A percentile compares a stretch with the other conserved stretches of the same genome.
These are phyloP conservation scores for Scaptomyza parva DNA, from an alignment of 2,888 invertebrate species.

Conservation along the genomic window DNA sequence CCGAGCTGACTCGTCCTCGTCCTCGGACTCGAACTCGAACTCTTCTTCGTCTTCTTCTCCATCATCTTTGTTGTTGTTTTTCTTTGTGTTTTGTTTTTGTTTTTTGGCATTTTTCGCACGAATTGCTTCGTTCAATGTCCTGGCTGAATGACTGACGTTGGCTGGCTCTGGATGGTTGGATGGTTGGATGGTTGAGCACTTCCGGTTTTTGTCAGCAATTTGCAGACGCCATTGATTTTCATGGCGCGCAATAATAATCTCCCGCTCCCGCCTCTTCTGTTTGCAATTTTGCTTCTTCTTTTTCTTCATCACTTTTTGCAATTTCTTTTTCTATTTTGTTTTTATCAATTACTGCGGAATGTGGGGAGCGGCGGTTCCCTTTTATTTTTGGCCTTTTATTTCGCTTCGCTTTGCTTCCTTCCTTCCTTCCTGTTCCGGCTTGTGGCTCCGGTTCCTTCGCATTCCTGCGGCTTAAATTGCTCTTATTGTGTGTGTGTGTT, in stretches of 20 bases:
- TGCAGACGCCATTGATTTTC: constrained; percentile 69
- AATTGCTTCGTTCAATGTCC: constrained; percentile 36
- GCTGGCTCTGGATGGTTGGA: not conserved
- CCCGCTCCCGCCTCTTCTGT: constrained; percentile 40
- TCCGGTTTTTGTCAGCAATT: constrained; percentile 62
- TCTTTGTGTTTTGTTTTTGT: constrained; percentile 44
- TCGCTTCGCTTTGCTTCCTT: constrained; percentile 46
- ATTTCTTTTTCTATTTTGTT: constrained; percentile 33
- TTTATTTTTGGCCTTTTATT: constrained; percentile 49
- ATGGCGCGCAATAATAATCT: constrained; percentile 57
- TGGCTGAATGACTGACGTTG: too few species aligned
- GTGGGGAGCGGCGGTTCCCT: constrained; percentile 51
- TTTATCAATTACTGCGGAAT: constrained; percentile 52
- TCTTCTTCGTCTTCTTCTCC: constrained; percentile 12
- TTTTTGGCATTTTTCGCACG: constrained; percentile 64
- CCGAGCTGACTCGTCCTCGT: too few species aligned
- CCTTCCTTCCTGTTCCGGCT: constrained; percentile 56
- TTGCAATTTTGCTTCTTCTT: constrained; percentile 32
- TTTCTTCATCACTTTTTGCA: constrained; percentile 25
- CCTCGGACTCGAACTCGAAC: constrained; percentile 27
- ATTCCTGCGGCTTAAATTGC: constrained; percentile 80
- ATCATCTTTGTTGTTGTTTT: constrained; percentile 12
- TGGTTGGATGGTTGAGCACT: constrained; percentile 30
- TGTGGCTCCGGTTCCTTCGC: constrained; percentile 50
- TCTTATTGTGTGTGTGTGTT: constrained; percentile 52